Percentiles rank a stretch among this genome's conserved stretches.
These are phyloP conservation scores for Fistularia commersonii DNA, from an alignment of 2,797 vertebrate genomes.

Conservation along the genomic window DNA sequence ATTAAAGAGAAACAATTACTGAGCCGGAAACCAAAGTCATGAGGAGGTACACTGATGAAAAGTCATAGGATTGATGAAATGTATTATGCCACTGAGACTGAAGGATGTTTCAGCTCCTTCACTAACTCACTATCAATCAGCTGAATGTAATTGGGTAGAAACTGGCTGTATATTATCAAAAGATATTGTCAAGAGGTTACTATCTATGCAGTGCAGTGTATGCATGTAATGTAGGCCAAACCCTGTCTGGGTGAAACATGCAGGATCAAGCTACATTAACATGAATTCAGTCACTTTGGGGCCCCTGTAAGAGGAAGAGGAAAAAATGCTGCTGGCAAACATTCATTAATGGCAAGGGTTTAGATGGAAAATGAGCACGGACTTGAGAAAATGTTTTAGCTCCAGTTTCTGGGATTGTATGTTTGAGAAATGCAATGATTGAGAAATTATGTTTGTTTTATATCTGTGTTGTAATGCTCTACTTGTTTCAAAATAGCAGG, in stretches of 20 bases:
- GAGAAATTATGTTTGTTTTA: slow-evolving; percentile 20
- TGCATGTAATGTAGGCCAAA: slow-evolving; percentile 51
- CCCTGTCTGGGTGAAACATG: slow-evolving; percentile 53
- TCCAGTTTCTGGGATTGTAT: slow-evolving; percentile 8
- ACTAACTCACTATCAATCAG: slow-evolving; percentile 43
- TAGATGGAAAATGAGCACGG: slow-evolving; percentile 29
- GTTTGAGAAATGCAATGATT: slow-evolving; percentile 17
- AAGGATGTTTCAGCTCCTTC: not conserved
- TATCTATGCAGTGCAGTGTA: slow-evolving; percentile 51
- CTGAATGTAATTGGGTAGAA: slow-evolving; percentile 43
- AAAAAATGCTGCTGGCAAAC: slow-evolving; percentile 29
- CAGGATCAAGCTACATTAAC: slow-evolving; percentile 19
- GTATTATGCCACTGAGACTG: no score
- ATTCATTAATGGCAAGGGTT: slow-evolving; percentile 29
- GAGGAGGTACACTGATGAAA: no score
- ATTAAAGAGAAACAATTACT: no score
- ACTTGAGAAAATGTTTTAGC: slow-evolving; percentile 19
- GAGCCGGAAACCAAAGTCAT: no score
- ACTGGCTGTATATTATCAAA: slow-evolving; percentile 62
- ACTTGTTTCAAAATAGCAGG: not conserved
- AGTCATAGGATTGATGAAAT: no score
- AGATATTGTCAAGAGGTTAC: slow-evolving; percentile 34
- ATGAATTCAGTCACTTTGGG: slow-evolving; percentile 35
- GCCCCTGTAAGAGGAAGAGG: slow-evolving; percentile 35
- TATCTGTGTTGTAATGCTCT: slow-evolving; percentile 1